Evolutionary conservation across 1,140 invertebrate species (phyloP), one percentile per base, ranked within the genome.

Genomic region (Papilio glaucus): DNA sequence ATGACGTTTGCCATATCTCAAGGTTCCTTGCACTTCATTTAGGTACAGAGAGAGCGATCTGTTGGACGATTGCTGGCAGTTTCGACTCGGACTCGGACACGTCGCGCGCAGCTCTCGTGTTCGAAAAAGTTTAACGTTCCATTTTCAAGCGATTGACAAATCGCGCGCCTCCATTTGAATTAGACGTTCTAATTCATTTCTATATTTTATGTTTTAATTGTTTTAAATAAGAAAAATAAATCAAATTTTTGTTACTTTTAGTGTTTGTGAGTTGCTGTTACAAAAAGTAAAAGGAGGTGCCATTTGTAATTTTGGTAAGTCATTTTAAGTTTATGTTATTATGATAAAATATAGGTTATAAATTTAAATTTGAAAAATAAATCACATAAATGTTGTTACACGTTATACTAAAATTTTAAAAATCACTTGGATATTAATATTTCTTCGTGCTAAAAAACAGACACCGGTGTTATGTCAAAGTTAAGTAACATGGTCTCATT

Each of bases 201-300:
- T 37, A 63, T 69, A 75, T 74, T 42, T 69, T 9, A 37, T 72
- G 39, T 63, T 67, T 71, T 49, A n/a, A 67, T 62, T 71, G 76
- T 70, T 69, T 72, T 69, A 41, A 39, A 53, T 57, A 24, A 70
- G 72, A 53, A 75, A 53, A 37, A 41, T 65, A 65, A 12, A 69
- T 63, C 72, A 65, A 18, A 26, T 53, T 71, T 42, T 49, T 77
- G 9, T 72, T 38, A 72, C 70, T 53, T 72, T 69, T 75, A 73
- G 81, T 86, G 85, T 73, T 67, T 82, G 82, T 88, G 83, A 76
- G 71, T 81, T 72, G 63, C 71, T 72, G 37, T 77, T 12, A 12
- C 67, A 76, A 70, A 85, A 84, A 85, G 78, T 85, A 86, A 86
- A 86, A 84, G 80, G 84, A 85, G 79, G 82, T 84, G 81, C 82